Evolutionary conservation across 2,113 vertebrate species (phyloP).

Genomic region (Pelecanoides urinatrix): DNA sequence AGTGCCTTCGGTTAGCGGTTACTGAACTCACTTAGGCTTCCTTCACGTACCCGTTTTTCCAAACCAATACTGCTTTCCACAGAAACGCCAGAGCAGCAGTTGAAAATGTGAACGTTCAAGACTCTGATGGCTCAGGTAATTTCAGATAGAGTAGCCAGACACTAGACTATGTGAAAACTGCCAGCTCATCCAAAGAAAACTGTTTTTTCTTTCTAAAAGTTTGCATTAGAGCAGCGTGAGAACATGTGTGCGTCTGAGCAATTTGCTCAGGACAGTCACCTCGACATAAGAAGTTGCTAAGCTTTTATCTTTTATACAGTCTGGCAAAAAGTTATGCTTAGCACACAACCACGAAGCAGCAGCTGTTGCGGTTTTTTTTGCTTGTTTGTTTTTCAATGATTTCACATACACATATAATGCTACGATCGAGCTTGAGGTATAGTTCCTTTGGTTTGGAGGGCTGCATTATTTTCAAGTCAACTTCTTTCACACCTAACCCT

Average conservation of each 20-base stretch:
- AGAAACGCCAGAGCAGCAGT: neutral
- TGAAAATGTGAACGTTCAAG: neutral
- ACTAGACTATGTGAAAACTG: neutral
- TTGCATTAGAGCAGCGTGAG: neutral
- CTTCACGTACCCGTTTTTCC: neutral
- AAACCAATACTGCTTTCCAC: neutral
- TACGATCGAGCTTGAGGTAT: neutral
- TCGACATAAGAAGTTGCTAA: neutral
- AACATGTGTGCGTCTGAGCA: neutral
- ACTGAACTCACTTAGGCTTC: neutral
- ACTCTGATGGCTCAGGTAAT: neutral
- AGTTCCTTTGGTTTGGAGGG: neutral
- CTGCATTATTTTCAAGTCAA: neutral
- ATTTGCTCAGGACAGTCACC: neutral
- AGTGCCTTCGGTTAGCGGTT: neutral
- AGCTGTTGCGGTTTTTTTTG: neutral
- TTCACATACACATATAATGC: neutral
- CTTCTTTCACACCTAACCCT: neutral
- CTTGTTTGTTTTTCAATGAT: neutral
- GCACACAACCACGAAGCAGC: neutral
- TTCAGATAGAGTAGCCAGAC: neutral
- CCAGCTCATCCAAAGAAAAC: neutral
- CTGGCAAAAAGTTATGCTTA: neutral
- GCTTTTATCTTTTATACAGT: neutral
- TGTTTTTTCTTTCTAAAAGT: neutral